Evolutionary conservation across 2,797 vertebrate species (phyloP).

Genomic region (Furcifer pardalis): DNA sequence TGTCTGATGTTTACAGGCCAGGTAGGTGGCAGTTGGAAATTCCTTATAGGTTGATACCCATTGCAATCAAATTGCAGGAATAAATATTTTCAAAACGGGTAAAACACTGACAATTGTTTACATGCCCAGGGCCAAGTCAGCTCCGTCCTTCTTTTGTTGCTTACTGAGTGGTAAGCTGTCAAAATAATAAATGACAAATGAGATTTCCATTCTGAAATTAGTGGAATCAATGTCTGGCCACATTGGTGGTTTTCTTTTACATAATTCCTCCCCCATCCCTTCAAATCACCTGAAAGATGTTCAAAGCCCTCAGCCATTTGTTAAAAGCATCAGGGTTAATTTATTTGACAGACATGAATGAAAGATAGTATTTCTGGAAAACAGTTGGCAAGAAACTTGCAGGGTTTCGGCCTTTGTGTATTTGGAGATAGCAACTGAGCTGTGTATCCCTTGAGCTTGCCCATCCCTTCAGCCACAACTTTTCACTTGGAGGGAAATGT

Average conservation of each 20-base stretch:
- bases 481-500: conserved; percentile 53
- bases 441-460: conserved; percentile 30
- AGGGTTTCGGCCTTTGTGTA: fast-evolving
- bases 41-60: neutral
- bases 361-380: neutral
- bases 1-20: neutral
- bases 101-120: neutral
- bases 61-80: neutral
- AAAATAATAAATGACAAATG: neutral
- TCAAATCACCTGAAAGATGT: fast-evolving
- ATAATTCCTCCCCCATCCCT: neutral
- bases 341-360: conserved; percentile 15
- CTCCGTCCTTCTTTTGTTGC: neutral
- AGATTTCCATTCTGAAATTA: neutral
- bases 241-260: neutral
- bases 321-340: neutral
- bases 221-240: neutral
- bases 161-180: neutral
- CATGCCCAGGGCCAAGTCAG: neutral
- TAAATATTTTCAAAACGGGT: too few relatives aligned
- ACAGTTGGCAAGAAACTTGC: conserved; percentile 8
- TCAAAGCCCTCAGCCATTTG: neutral
- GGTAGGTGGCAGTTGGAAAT: too few relatives aligned
- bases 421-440: conserved; percentile 27
- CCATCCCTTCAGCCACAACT: conserved; percentile 43